Conservation (phyloP, 2,113 vertebrate genomes). For the Diadophis punctatus region DNA sequence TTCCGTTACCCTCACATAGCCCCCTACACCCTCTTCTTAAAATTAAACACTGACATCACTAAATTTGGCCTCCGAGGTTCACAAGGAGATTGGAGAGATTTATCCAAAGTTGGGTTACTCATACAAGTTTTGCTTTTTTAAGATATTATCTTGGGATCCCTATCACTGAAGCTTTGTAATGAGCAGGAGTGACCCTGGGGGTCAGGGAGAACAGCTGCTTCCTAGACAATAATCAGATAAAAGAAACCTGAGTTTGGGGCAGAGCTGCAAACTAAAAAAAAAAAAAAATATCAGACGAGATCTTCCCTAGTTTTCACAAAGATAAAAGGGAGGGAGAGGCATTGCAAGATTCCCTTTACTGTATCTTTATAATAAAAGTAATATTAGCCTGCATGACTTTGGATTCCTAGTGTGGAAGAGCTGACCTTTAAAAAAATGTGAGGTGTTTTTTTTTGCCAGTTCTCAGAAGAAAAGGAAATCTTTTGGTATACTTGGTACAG, state of each 20-base stretch:
- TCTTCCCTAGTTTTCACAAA: background rate
- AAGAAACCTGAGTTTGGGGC: background rate
- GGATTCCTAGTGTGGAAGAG: background rate
- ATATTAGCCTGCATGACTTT: background rate
- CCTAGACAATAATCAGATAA: background rate
- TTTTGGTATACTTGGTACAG: background rate
- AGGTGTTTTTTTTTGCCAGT: too few species aligned
- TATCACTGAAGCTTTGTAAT: background rate
- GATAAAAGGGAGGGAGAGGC: background rate
- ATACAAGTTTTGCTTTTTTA: background rate
- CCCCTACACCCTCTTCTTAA: background rate
- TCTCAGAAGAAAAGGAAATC: background rate
- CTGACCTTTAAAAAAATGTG: background rate
- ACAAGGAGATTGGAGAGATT: background rate
- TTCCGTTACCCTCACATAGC: background rate
- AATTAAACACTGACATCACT: background rate
- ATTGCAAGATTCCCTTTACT: background rate
- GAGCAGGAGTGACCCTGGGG: background rate
- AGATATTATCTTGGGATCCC: background rate
- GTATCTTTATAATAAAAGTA: background rate
- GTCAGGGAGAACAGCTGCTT: background rate
- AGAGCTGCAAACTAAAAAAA: background rate
- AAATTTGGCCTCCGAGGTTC: background rate
- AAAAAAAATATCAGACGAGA: background rate
- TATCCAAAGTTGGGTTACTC: background rate